Base-by-base conservation (phyloP, 1,140 invertebrate species). In the Drosophila watanabei region DNA sequence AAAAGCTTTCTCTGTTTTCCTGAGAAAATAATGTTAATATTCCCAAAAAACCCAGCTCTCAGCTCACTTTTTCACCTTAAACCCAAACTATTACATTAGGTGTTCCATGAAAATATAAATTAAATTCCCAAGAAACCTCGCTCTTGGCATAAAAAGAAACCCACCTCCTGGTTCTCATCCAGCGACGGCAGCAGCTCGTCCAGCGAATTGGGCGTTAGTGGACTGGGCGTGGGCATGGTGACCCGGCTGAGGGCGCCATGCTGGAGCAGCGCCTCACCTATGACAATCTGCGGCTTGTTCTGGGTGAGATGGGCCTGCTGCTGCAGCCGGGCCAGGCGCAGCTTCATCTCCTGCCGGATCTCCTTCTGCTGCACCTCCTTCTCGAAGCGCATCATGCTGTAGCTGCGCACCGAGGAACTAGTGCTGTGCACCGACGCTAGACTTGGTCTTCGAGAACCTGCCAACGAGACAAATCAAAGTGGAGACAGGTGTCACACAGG, bases 391-490 rank as follows among this genome's bases (percentile, higher is more conserved):
- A 95, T 95, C 64, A 96, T 95, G 86, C 96, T 97, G 93, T 96
- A 97, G 93, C 96, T 97, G 82, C 96, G 95, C 56, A 96, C 95
- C 37, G 97, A 97, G 41, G 95, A 97, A 63, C 95, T 95, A 79
- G 95, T 96, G 94, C 96, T 97, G 92, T 97, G 96, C 75, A 97
- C 94, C 61, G 96, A 97, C 68, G 95, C 96, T 94, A 97, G 94
- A 95, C 96, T 97, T 93, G 96, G 96, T 94, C 96, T 95, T 94
- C 96, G 95, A 85, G 97, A 97, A 95, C 96, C 97, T 97, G 71
- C 9, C 81, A 76, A 30, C 9, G 20, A 49, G 18, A 10, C 33
- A 13, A 24, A 76, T 4, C 24, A 24, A 0, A 51, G 35, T 33
- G 52, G 7, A 46, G 7, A 46, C 4, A 30, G 20, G 32, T 41